A percentile compares a stretch with the other conserved stretches of the same genome.
Conservation (phyloP, 2,797 vertebrate genomes). For the Enteromius anoplus region DNA sequence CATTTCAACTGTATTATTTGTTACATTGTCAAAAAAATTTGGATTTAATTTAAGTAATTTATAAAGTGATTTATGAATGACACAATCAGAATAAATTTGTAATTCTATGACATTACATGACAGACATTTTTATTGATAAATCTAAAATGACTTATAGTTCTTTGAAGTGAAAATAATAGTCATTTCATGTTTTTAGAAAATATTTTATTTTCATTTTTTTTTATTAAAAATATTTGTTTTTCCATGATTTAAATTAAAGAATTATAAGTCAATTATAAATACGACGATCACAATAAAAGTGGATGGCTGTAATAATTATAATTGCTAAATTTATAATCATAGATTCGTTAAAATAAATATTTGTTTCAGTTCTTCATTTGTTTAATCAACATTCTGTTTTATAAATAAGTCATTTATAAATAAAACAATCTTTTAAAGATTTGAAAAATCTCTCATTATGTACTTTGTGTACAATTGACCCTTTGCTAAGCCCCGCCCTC, state of each 20-base stretch:
- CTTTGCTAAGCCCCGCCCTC: too few species aligned
- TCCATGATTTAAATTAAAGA: neutral
- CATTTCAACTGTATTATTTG: too few species aligned
- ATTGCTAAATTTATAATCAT: neutral
- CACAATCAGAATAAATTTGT: rapidly evolving
- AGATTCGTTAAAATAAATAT: neutral
- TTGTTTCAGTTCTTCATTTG: neutral
- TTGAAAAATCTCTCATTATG: neutral
- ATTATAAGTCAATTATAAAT: neutral
- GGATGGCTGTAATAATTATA: neutral
- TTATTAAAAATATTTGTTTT: neutral
- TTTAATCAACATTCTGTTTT: neutral
- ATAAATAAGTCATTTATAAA: neutral
- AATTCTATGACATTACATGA: neutral
- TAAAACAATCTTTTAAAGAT: neutral
- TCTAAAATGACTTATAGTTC: neutral
- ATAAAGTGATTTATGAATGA: neutral
- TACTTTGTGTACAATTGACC: neutral
- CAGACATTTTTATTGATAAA: neutral
- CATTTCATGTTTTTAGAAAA: neutral
- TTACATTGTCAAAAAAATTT: too few species aligned
- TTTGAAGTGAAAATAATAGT: neutral
- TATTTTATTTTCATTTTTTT: too few species aligned
- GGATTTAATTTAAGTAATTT: too few species aligned
- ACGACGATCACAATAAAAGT: too few species aligned